Percentiles rank a stretch among this genome's conserved stretches.
phyloP scores from a whole-genome alignment of 2,797 vertebrate species.

The Clamator glandarius region DNA sequence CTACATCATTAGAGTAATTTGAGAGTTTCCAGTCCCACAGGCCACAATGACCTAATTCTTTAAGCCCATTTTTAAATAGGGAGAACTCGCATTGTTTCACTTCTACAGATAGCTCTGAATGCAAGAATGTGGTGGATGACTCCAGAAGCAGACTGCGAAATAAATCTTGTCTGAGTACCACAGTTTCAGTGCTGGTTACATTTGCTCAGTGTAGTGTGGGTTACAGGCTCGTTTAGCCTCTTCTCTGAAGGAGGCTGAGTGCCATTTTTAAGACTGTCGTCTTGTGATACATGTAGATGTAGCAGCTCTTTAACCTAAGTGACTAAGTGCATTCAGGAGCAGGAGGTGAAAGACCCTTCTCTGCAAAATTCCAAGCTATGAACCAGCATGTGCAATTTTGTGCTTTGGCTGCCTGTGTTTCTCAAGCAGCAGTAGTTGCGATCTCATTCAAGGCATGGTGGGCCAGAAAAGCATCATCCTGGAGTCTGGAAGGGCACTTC shows the following conservation, averaged over 20 bases:
- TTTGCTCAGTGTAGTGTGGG: neutral
- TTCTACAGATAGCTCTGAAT: neutral
- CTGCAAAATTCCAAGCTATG: neutral
- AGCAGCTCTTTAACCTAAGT: neutral
- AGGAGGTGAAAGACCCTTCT: neutral
- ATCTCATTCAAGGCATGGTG: accelerated
- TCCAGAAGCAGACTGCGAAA: neutral
- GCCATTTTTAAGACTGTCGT: neutral
- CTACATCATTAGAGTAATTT: neutral
- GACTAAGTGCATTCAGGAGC: neutral
- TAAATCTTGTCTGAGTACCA: neutral
- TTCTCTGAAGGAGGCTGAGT: neutral
- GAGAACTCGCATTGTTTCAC: neutral
- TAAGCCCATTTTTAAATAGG: neutral
- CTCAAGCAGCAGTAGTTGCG: neutral
- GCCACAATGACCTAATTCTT: neutral
- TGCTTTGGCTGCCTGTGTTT: neutral
- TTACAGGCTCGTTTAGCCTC: neutral
- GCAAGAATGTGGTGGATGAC: neutral
- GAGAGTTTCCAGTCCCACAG: neutral
- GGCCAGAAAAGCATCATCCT: neutral
- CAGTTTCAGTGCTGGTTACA: neutral
- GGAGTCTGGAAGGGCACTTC: neutral
- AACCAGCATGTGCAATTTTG: neutral
- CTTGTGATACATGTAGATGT: neutral